These are phyloP conservation scores for Aurelia aurita complex sp. Pacific DNA, from an alignment of 30 jellyfish, hydroid and myxozoan species.

Conservation along the genomic window DNA sequence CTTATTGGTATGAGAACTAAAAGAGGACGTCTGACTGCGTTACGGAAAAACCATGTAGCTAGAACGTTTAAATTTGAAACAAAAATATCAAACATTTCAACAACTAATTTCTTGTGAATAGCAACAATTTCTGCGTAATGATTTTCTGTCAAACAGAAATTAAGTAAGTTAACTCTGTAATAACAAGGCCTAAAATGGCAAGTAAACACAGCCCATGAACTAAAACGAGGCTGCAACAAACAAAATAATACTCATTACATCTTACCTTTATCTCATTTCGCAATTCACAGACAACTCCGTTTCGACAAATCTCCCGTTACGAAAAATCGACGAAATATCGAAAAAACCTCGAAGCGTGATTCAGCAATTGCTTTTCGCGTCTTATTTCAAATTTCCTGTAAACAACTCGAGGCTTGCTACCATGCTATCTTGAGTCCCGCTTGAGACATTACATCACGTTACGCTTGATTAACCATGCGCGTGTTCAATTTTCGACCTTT, in stretches of 20 bases:
- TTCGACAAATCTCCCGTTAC: no score
- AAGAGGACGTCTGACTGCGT: no score
- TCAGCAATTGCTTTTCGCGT: conserved; percentile 32
- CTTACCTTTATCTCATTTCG: conserved; percentile 18
- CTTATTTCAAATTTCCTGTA: not conserved
- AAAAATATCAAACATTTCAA: no score
- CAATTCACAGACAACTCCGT: no score
- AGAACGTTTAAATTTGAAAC: no score
- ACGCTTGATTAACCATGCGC: conserved; percentile 50
- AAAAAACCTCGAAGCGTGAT: not conserved
- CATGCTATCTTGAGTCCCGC: conserved; percentile 61
- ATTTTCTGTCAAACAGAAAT: no score
- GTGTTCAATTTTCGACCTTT: conserved; percentile 41
- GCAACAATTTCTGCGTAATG: no score
- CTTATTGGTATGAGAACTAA: no score
- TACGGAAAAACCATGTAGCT: no score
- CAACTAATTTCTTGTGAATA: no score
- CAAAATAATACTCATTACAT: not conserved
- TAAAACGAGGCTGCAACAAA: conserved; percentile 41
- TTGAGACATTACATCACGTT: conserved; percentile 61
- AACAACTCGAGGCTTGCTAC: conserved; percentile 45
- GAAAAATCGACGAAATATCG: no score
- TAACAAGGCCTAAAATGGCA: not conserved
- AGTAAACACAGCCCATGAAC: not conserved
- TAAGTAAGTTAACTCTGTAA: no score